Percentiles rank a stretch among this genome's conserved stretches.
Evolutionary conservation across 2,113 vertebrate genomes (phyloP).

Genomic region (Megaceryle torquata): DNA sequence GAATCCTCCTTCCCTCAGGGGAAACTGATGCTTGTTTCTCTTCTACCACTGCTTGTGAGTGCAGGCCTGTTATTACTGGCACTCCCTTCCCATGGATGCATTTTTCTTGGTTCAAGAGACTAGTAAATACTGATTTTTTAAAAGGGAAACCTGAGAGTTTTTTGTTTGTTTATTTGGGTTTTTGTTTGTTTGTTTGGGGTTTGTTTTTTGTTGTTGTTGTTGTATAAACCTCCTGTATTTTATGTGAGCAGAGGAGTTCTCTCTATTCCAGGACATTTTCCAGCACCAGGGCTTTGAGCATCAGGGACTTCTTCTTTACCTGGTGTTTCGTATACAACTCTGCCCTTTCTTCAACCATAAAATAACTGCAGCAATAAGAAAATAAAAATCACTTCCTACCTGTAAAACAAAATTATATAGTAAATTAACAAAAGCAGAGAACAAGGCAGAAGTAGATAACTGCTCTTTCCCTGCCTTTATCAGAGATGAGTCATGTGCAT

Average conservation of each 20-base stretch:
- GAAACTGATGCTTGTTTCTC: neutral
- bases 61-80: conserved; percentile 9
- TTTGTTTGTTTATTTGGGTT: neutral
- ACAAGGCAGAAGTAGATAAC: neutral
- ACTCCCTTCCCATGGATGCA: neutral
- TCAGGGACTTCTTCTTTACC: neutral
- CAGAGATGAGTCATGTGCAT: neutral
- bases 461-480: neutral
- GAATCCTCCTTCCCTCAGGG: neutral
- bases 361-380: neutral
- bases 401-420: neutral
- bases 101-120: neutral
- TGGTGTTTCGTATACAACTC: neutral
- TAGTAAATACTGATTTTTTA: neutral
- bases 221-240: neutral
- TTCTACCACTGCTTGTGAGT: neutral
- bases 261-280: neutral
- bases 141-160: neutral
- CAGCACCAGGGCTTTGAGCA: neutral
- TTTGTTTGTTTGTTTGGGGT: no score
- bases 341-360: neutral
- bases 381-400: neutral
- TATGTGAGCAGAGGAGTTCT: neutral
- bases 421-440: neutral
- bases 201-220: neutral